Conservation (phyloP, 2,113 vertebrate species). For the Excalfactoria chinensis region DNA sequence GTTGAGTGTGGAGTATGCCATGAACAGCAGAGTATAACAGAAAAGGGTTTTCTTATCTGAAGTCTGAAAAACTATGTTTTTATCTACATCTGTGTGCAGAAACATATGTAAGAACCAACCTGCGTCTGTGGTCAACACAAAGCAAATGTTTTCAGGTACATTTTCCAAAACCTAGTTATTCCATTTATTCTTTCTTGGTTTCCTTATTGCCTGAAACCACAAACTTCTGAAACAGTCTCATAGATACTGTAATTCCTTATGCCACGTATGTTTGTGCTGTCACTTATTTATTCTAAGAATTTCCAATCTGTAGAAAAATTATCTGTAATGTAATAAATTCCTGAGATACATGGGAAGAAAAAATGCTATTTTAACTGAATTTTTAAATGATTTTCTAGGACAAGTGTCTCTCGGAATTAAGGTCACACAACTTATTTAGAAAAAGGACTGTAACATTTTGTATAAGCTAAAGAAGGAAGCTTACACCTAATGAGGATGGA, state of each 20-base stretch:
- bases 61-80: neutral
- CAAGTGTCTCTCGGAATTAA: neutral
- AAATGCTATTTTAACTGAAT: neutral
- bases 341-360: neutral
- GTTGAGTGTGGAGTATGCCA: neutral
- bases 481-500: neutral
- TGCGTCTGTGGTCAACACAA: neutral
- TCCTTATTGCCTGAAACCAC: neutral
- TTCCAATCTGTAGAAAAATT: neutral
- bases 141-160: neutral
- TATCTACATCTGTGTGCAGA: neutral
- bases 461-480: neutral
- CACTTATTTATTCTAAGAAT: neutral
- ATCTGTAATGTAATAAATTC: neutral
- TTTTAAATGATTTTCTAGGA: neutral
- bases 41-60: neutral
- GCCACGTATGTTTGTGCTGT: neutral
- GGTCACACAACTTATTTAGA: constrained; percentile 47
- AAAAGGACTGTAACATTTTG: constrained; percentile 10
- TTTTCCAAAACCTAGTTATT: neutral
- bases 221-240: neutral
- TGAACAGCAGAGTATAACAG: neutral
- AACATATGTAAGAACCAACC: neutral
- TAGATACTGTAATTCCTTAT: neutral
- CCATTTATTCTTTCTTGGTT: neutral